Base-by-base conservation (phyloP, 2,888 invertebrate genomes). In the Pogonocherus hispidulus region DNA sequence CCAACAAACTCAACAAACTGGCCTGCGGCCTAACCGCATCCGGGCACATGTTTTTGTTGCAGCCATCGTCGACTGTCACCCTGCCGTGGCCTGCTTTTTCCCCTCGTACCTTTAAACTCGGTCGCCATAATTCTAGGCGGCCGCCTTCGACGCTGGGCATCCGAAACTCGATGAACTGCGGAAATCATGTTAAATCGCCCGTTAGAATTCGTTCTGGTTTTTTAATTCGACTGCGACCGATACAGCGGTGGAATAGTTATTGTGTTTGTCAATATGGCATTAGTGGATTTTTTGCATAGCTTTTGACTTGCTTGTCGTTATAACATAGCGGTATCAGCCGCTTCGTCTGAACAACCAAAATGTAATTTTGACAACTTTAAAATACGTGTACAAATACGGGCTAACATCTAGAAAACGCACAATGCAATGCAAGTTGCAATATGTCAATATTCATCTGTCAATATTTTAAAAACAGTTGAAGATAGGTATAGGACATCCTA, bases 21-120 rank as follows among this genome's bases (percentile, higher is more conserved):
- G 69, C 82, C 78, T 74, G 76, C 75, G 80, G 82, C 82, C 57
- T 76, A 78, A 80, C 82, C 81, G 79, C 82, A 81, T 82, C 82
- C 82, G 80, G 60, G 80, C 80, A 80, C 79, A 81, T 80, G 81
- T 82, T 82, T 81, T 82, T 81, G 76, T 77, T 72, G 73, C 71
- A 76, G 67, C 68, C 49, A 41, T 67, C 70, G 57, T 66, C 68
- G 62, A 60, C 60, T 60, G 60, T 62, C 60, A 51, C 59, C 59
- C 47, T 32, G 20, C 23, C 41, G 5, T 22, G 57, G 46, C 47
- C 23, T 47, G 46, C 41, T 56, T n/a, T n/a, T 22, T 22, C 14
- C 27, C 22, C 8, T n/a, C 57, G 16, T 23, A 59, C 59, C 47
- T 47, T 59, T 59, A 27, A 46, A 59, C 11, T 47, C 59, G 47